Evolutionary conservation across 2,888 invertebrate genomes (phyloP), one percentile per base, ranked within the genome.

Genomic region (Diaperis boleti): DNA sequence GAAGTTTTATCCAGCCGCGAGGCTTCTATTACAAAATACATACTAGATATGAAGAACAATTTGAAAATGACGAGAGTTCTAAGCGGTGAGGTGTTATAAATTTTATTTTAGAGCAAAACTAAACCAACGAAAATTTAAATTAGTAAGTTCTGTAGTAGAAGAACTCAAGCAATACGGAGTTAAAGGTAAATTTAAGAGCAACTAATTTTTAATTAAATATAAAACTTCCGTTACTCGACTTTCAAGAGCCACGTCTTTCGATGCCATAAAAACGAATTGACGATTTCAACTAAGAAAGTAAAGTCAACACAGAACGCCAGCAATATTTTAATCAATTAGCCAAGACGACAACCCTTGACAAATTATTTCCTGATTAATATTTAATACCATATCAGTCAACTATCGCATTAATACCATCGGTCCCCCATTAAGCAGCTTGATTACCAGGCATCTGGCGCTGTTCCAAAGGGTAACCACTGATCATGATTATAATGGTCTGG

Each of bases 381-480:
- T 49, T 49, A 49, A 33, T 49, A 13, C 18, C 14, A 8, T 29
- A n/a, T 26, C 35, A 31, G n/a, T 17, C 7, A 15, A 10, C 11
- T 6, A 33, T 11, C 18, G 15, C 18, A 49, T 17, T 13, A 18
- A 52, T 20, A 20, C n/a, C 15, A 59, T 59, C 54, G 13, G 29
- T 37, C 31, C 33, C 11, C 33, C 11, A 54, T 44, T 35, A 35
- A 60, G 15, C 26, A 18, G 29, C 59, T 49, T 59, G 35, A 49
- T 56, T 49, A 49, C 56, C 50, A 42, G 49, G 42, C 45, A 57
- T 42, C 63, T 63, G 63, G 63, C 59, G 18, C 10, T n/a, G 54
- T 54, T 63, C 63, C 63, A 63, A 41, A 7, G 55, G 56, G 55
- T 52, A 50, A 62, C 56, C 52, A 62, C 62, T 14, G 62, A 59